Evolutionary conservation across 2,888 invertebrate genomes (phyloP), one percentile per base, ranked within the genome.

Genomic region (Leptarthrus brevirostris): DNA sequence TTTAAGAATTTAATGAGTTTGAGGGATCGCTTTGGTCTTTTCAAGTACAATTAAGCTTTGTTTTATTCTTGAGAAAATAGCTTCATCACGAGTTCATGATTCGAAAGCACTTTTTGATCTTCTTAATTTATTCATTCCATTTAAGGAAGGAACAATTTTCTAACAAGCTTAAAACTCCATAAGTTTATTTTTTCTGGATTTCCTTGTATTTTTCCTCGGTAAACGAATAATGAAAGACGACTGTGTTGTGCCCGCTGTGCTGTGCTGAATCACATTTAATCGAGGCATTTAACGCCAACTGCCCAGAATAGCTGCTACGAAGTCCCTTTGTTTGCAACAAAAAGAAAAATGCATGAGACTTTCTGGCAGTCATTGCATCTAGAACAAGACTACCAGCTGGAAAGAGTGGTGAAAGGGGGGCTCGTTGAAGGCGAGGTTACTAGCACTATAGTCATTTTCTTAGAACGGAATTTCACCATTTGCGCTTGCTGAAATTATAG

Each of bases 121-220:
- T 58, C 18, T 58, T 58, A 58, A 58, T 36, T 58, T 36, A 58
- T 58, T 58, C 58, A 58, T 36, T 5, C 36, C 36, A 36, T 58
- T 58, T 36, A 20, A 18, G 58, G 36, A 40, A 20, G 18, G 10
- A 36, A 18, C 18, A 36, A 58, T 36, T 58, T n/a, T 16, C 40
- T 40, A 58, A 20, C 58, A 3, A 24, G 34, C 56, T 56, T 26
- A 58, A 18, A 36, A 36, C 36, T 16, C 58, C 36, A 16, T 14
- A 14, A 1, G 22, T 12, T 12, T 12, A 40, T 12, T 6, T 40
- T 40, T 40, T 40, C 3, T 12, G 6, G 30, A 5, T 30, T 3
- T 40, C 40, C 40, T 40, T 40, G 40, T 40, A n/a, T 8, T 40
- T 30, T 12, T 40, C 40, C 40, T 40, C 12, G 6, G 40, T 40